Base-by-base conservation (phyloP, 1,140 invertebrate species). In the Maniola jurtina region DNA sequence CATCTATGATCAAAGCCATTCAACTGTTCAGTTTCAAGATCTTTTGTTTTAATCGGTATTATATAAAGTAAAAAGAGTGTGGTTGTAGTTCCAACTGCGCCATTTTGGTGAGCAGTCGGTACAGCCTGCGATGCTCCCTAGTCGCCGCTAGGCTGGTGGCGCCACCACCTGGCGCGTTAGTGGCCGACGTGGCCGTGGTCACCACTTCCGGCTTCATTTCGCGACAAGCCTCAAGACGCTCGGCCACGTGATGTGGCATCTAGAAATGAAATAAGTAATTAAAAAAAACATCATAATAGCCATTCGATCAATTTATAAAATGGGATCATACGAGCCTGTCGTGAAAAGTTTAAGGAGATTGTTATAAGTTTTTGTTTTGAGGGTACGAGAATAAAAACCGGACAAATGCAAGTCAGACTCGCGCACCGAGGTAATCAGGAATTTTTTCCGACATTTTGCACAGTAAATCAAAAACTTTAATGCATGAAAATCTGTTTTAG, bases 21-120 rank as follows among this genome's bases (percentile, higher is more conserved):
- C 25, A 25, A 25, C 25, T 25, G 25, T 25, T n/a, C 25, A 25
- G 25, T 25, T 25, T 25, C 25, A 25, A 4, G 25, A 25, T 25
- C 38, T 1, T 40, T 11, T 6, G 0, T 40, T 11, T 9, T 0
- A 10, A 48, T 35, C 0, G n/a, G 2, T 35, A n/a, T 72, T 83
- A 88, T 57, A 88, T 87, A 47, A 85, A 86, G 70, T 89, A 89
- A 65, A 91, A 90, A 34, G 96, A 96, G 1, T 98, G 98, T 4
- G 98, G 98, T 87, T 99, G 98, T 64, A 99, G 90, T 92, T 99
- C 98, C 66, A 99, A 97, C 92, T 99, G 98, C 0, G 97, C 97
- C 94, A 99, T 98, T 93, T 99, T 99, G 80, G 99, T 99, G 84
- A 99, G 97, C 59, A 99, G 92, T 66, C 97, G 92, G 86, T 98